A percentile compares a stretch with the other conserved stretches of the same genome.
Evolutionary conservation across 92 coral and sea anemone genomes (phyloP).

Genomic region (Porites divaricata): DNA sequence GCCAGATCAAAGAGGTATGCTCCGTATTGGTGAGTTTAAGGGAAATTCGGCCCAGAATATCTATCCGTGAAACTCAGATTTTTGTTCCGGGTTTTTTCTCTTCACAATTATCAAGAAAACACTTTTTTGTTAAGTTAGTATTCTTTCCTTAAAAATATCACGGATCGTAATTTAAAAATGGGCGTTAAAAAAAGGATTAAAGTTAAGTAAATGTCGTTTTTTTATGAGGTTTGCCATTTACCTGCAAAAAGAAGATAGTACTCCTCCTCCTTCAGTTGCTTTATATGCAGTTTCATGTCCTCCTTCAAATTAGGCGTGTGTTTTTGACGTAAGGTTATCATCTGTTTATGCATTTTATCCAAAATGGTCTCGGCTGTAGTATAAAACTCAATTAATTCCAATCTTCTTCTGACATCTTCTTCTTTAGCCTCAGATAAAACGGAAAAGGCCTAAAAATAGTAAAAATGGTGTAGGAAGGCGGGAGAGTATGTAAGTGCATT

Average conservation of each 20-base stretch:
- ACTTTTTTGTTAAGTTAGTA: too few species aligned
- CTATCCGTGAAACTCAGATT: too few species aligned
- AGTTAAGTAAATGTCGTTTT: too few species aligned
- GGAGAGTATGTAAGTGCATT: too few species aligned
- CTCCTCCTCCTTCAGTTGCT: conserved; percentile 10
- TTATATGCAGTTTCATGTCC: not conserved
- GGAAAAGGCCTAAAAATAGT: not conserved
- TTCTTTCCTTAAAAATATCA: too few species aligned
- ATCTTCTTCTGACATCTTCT: not conserved
- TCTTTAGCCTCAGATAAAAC: not conserved
- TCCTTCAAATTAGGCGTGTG: not conserved
- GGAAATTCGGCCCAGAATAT: too few species aligned
- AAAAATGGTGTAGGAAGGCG: not conserved
- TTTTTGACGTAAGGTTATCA: not conserved
- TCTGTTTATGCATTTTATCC: not conserved
- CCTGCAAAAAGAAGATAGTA: conserved; percentile 22
- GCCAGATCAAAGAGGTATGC: too few species aligned
- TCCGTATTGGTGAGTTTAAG: too few species aligned
- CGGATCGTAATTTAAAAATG: too few species aligned
- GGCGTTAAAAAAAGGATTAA: too few species aligned
- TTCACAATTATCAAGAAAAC: too few species aligned
- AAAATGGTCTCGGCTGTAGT: not conserved
- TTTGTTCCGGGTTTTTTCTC: too few species aligned
- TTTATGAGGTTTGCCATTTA: not conserved
- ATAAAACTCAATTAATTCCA: not conserved